A percentile compares a stretch with the other conserved stretches of the same genome.
Evolutionary conservation across 2,888 invertebrate genomes (phyloP).

Genomic region (Sepioteuthis lessoniana): DNA sequence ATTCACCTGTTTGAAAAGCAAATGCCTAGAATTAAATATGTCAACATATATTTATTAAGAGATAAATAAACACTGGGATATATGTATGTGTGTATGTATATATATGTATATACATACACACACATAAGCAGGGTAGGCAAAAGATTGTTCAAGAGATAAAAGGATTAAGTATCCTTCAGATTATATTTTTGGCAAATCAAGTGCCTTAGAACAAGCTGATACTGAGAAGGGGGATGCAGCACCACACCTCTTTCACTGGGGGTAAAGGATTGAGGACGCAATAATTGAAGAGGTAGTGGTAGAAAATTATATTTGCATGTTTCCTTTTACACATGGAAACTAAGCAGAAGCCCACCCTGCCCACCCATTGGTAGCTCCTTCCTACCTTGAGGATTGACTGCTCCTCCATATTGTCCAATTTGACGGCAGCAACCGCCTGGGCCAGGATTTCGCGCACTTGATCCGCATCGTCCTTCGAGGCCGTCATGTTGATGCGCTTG

Average conservation of each 20-base stretch:
- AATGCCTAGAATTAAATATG: not conserved
- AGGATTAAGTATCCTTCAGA: not conserved
- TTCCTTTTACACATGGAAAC: not conserved
- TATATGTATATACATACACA: not conserved
- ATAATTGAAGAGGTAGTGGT: not conserved
- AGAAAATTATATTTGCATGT: constrained; percentile 23
- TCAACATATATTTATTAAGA: not conserved
- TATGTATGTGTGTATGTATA: not conserved
- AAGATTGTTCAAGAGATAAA: not conserved
- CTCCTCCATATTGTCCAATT: constrained; percentile 53
- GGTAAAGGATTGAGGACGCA: not conserved
- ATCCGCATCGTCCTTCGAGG: constrained; percentile 73
- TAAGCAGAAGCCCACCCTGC: constrained; percentile 10
- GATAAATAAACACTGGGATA: not conserved
- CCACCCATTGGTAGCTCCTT: constrained; percentile 44
- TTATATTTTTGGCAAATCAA: not conserved
- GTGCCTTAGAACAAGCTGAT: not conserved
- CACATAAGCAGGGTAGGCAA: not conserved
- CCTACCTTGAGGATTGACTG: constrained; percentile 45
- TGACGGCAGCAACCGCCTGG: constrained; percentile 56
- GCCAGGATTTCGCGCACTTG: constrained; percentile 71
- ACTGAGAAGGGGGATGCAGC: not conserved
- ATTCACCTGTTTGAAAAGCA: constrained; percentile 23
- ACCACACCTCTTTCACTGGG: not conserved
- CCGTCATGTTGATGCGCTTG: constrained; percentile 85